Conservation (phyloP, 2,113 vertebrate genomes). For the Eulemur macaco region DNA sequence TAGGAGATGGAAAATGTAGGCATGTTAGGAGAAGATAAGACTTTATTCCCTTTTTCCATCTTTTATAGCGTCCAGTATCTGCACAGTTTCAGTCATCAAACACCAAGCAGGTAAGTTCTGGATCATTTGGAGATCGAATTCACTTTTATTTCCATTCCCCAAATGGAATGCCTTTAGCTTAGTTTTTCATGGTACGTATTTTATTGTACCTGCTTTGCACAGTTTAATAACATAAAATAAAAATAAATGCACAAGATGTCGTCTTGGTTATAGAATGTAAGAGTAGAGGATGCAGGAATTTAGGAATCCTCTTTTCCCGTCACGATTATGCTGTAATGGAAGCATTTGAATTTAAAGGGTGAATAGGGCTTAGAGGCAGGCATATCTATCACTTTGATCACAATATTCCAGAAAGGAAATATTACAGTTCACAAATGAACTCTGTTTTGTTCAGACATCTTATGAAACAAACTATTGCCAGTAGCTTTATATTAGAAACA, state of each 20-base stretch:
- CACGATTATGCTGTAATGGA: neutral
- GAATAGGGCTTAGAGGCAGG: neutral
- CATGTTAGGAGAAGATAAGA: slow-evolving; percentile 54
- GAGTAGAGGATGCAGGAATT: neutral
- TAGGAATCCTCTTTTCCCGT: slow-evolving; percentile 2
- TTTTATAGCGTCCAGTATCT: slow-evolving; percentile 86
- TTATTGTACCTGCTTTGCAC: neutral
- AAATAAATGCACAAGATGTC: neutral
- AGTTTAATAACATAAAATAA: neutral
- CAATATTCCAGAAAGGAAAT: slow-evolving; percentile 42
- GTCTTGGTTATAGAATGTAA: neutral
- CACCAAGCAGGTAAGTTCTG: slow-evolving; percentile 82
- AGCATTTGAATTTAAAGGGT: neutral
- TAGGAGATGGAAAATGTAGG: neutral
- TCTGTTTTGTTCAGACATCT: neutral
- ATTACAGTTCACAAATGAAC: neutral
- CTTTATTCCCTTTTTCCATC: slow-evolving; percentile 79
- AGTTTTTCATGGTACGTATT: neutral
- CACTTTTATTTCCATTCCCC: neutral
- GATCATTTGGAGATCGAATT: slow-evolving; percentile 58
- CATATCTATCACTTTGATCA: neutral
- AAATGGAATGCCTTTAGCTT: slow-evolving; percentile 15
- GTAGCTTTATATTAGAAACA: neutral
- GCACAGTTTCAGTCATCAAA: slow-evolving; percentile 79
- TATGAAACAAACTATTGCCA: neutral